A percentile compares a stretch with the other conserved stretches of the same genome.
Evolutionary conservation across 2,113 vertebrate genomes (phyloP).

Genomic region (Phyllostomus discolor): DNA sequence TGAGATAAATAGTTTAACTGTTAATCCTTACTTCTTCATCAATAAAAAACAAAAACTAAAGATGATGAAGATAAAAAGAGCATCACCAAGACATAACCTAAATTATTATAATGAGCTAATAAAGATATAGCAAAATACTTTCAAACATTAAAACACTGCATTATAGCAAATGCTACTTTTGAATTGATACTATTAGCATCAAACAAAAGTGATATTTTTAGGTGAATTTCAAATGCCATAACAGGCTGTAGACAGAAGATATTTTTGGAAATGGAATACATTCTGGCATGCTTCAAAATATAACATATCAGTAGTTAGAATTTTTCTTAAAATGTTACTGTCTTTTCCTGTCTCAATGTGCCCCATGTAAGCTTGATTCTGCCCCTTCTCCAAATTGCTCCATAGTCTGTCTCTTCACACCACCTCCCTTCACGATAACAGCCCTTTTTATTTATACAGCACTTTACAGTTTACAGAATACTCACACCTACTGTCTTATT

Average conservation of each 20-base stretch:
- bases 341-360: background rate
- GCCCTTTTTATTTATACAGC: background rate
- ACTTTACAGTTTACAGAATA: slow-evolving; percentile 23
- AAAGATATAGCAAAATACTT: background rate
- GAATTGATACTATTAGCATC: background rate
- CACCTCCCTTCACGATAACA: background rate
- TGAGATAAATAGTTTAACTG: background rate
- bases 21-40: background rate
- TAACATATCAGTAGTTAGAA: background rate
- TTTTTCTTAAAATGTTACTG: background rate
- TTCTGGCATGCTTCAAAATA: background rate
- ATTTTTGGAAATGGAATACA: background rate
- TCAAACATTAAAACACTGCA: background rate
- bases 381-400: background rate
- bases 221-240: slow-evolving; percentile 1
- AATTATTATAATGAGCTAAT: background rate
- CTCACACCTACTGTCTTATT: background rate
- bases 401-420: background rate
- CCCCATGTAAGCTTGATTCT: background rate
- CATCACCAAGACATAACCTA: background rate
- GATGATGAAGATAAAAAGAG: background rate
- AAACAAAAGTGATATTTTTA: slow-evolving; percentile 13
- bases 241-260: background rate
- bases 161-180: background rate
- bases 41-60: background rate